Base-by-base conservation (phyloP, 2,888 invertebrate species). In the Augochlorella aurata region DNA sequence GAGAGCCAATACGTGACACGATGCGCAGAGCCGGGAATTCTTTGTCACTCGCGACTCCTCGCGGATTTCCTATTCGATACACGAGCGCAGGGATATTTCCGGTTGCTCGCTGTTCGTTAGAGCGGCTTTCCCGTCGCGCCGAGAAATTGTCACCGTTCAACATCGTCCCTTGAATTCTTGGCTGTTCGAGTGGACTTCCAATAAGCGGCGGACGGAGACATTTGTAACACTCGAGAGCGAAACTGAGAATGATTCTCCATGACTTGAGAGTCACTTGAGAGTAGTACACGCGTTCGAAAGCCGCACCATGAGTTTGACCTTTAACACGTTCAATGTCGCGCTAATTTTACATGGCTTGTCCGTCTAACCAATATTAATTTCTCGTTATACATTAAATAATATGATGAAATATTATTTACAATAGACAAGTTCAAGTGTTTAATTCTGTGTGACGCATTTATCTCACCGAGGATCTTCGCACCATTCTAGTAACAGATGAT, bases 21-120 rank as follows among this genome's bases (percentile, higher is more conserved):
- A 49, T 29, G 44, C 44, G 29, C 71, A 29, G 38, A n/a, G 54
- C 63, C 38, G 14, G 21, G 68, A 38, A 49, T 58, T 49, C 75
- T n/a, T 58, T 29, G 74, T 68, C 45, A 24, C 12, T 18, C 72
- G 29, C 16, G n/a, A 61, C 5, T 54, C 12, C n/a, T 50, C 44
- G 49, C 44, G 29, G 67, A 50, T 65, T 73, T 66, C 49, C 69
- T 47, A 81, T 73, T 81, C 82, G n/a, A 12, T 50, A 65, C 82
- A 70, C 82, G 82, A 67, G 14, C 52, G 5, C 45, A 29, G 21
- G 12, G 38, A 14, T 44, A 14, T 44, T 54, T 73, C 73, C 79
- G 73, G n/a, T 44, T 73, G 21, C 21, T 8, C 54, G 71, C 4
- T 45, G 49, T 61, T 79, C 79, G 79, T 77, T 79, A 78, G 45